Evolutionary conservation across 2,113 vertebrate genomes (phyloP).

Genomic region (Dipodomys ordii): DNA sequence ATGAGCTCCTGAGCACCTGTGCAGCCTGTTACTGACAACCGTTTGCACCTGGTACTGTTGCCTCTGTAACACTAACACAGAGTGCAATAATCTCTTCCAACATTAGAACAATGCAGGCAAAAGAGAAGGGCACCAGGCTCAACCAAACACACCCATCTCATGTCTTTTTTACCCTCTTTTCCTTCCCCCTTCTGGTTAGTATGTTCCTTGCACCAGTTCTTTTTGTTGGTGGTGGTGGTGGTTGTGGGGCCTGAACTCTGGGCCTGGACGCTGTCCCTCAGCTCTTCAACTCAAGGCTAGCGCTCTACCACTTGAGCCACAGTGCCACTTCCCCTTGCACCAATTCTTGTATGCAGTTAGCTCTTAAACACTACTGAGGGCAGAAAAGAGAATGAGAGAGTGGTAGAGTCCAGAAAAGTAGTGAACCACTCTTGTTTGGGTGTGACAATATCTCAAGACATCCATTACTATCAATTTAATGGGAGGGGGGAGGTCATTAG

Average conservation of each 20-base stretch:
- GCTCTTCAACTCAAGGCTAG: too few relatives aligned
- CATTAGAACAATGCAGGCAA: neutral
- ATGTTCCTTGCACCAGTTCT: neutral
- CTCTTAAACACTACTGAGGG: neutral
- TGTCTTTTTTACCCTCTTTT: fast-evolving
- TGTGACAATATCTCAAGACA: neutral
- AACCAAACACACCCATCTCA: neutral
- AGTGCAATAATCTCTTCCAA: neutral
- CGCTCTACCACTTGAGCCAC: too few relatives aligned
- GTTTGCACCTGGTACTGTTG: neutral
- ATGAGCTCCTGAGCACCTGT: neutral
- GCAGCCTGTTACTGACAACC: neutral
- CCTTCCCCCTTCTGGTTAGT: neutral
- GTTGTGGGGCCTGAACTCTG: too few relatives aligned
- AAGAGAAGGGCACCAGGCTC: neutral
- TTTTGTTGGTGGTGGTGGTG: neutral
- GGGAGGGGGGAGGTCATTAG: neutral
- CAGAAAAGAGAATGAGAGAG: neutral
- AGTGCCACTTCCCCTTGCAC: neutral
- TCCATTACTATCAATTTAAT: neutral
- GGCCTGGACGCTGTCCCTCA: too few relatives aligned
- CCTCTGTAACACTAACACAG: neutral
- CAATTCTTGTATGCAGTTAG: neutral
- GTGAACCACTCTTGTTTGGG: neutral
- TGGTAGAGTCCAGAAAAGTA: neutral